Evolutionary conservation across 2,113 vertebrate species (phyloP).

Genomic region (Nothoprocta pentlandii): DNA sequence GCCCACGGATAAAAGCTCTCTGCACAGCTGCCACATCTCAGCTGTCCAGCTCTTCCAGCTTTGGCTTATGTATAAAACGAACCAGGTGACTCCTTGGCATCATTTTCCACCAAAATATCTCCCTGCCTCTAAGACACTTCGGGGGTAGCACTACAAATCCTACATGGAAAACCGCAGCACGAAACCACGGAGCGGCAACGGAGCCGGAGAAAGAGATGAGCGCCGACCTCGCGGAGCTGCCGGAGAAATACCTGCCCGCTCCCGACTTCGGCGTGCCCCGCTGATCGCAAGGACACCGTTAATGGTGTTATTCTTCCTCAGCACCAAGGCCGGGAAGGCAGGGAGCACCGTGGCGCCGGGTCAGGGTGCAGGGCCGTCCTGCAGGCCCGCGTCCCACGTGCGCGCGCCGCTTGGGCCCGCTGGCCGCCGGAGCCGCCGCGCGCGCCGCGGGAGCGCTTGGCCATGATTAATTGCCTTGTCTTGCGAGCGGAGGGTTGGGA

Average conservation of each 20-base stretch:
- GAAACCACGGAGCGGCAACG: not conserved
- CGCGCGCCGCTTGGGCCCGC: slow-evolving; percentile 81
- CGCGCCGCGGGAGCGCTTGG: slow-evolving; percentile 87
- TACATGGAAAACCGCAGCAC: fast-evolving
- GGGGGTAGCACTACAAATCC: not conserved
- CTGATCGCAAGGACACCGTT: slow-evolving; percentile 46
- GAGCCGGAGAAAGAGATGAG: not conserved
- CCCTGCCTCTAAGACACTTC: not conserved
- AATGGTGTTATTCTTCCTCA: slow-evolving; percentile 61
- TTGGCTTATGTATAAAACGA: not conserved
- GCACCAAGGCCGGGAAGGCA: slow-evolving; percentile 37
- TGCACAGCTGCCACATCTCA: not conserved
- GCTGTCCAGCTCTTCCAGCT: not conserved
- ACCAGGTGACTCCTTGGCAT: not conserved
- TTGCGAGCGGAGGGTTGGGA: slow-evolving; percentile 83
- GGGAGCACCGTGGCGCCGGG: slow-evolving; percentile 54
- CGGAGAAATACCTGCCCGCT: slow-evolving; percentile 28
- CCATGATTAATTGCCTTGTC: slow-evolving; percentile 98
- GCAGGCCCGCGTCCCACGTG: slow-evolving; percentile 89
- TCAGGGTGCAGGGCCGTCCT: slow-evolving; percentile 77
- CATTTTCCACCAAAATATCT: slow-evolving; percentile 10
- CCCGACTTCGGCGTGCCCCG: not conserved
- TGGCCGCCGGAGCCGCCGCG: slow-evolving; percentile 85
- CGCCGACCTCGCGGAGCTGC: not conserved
- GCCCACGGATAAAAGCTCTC: not conserved